These are phyloP conservation scores for Oryzias melastigma DNA, from an alignment of 2,113 vertebrate genomes.

Conservation along the genomic window DNA sequence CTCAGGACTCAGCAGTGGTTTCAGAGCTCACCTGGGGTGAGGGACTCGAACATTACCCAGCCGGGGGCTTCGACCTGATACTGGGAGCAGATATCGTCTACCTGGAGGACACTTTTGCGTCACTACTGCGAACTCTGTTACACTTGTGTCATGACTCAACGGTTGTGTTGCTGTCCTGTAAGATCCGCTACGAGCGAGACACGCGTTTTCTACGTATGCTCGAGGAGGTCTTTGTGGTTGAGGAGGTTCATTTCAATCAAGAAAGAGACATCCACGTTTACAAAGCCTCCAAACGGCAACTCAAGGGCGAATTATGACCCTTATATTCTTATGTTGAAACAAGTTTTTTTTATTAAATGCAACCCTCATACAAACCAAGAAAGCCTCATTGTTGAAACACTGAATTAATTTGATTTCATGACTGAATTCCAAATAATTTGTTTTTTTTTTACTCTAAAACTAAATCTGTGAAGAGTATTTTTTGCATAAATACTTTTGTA, in stretches of 20 bases:
- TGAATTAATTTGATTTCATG: too few species aligned
- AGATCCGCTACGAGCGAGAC: constrained; percentile 91
- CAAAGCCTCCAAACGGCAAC: constrained; percentile 73
- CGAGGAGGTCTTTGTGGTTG: constrained; percentile 74
- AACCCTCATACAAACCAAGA: too few species aligned
- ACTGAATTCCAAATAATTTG: too few species aligned
- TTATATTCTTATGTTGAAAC: not conserved
- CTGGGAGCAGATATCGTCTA: constrained; percentile 95
- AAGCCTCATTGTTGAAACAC: too few species aligned
- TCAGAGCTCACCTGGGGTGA: constrained; percentile 92
- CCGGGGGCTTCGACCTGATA: constrained; percentile 84
- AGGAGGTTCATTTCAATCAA: constrained; percentile 84
- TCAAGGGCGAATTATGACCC: constrained; percentile 70
- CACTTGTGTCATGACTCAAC: constrained; percentile 82
- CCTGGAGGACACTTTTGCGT: constrained; percentile 89
- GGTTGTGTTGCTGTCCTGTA: constrained; percentile 85
- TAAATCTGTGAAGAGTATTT: too few species aligned
- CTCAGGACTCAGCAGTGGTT: constrained; percentile 71
- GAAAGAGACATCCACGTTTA: constrained; percentile 87
- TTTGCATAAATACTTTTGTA: too few species aligned
- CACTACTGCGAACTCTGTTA: constrained; percentile 85
- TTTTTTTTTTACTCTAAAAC: too few species aligned
- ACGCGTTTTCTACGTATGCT: constrained; percentile 85
- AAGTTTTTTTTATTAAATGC: not conserved
- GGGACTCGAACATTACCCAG: constrained; percentile 76